Base-by-base conservation (phyloP, 2,113 vertebrate genomes). In the Dolichotis patagonum region DNA sequence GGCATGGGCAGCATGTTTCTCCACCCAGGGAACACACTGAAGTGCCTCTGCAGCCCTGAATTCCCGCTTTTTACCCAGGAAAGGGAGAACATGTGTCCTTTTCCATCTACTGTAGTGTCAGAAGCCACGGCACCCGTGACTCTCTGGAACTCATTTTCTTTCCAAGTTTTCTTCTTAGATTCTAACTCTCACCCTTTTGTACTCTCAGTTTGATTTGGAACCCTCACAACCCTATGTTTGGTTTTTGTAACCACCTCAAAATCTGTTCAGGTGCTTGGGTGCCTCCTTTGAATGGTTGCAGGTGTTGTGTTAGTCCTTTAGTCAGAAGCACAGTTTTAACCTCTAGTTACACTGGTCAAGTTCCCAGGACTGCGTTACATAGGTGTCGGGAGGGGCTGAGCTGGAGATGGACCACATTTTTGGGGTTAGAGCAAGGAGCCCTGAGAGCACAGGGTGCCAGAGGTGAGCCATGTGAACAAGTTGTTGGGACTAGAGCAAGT, bases 41-140 rank as follows among this genome's bases (percentile, higher is more conserved):
- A 20, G 12, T 38, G 12, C 17, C 32, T 17, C 28, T 30, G 8
- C 17, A 6, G 14, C 38, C 63, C 46, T 38, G 35, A 38, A 54
- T 41, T 12, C 19, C 35, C 9, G 19, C 20, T 38, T 12, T 16
- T 10, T 49, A 73, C 4, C n/a, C 49, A 24, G 41, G 60, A 49
- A 32, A 85, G 30, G 78, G 49, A 22, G 13, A 22, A 19, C 2
- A 1, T 2, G 62, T 28, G 17, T 65, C 8, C 49, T n/a, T 41
- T 73, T 52, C 1, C 5, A 9, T 41, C 24, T 20, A 26, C 13
- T 20, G 7, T 5, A 1, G 32, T 9, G 1, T 43, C 13, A 10
- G 41, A 52, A 52, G 0, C 1, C 9, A 54, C 46, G 38, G 26
- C 26, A 38, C 85, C 16, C 28, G 49, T 6, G 7, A 28, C 49